phyloP scores from a whole-genome alignment of 2,888 invertebrate genomes.

The Hofmannophila pseudospretella region DNA sequence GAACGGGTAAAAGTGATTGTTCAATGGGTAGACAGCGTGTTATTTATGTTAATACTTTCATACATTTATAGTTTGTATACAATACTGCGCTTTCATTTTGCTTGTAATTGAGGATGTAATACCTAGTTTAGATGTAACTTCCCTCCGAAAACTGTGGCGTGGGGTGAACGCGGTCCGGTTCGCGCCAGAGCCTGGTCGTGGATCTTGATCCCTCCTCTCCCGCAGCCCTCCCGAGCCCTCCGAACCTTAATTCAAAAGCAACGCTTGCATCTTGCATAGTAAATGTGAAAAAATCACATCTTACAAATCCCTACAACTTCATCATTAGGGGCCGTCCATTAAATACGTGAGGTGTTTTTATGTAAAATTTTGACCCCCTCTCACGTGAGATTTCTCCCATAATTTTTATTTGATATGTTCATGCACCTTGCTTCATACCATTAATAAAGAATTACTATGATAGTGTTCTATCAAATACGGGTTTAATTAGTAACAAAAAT shows the following conservation, averaged over 20 bases:
- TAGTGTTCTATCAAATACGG: no score
- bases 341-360: no score
- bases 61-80: constrained; percentile 22
- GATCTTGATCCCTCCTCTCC: constrained; percentile 59
- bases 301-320: constrained; percentile 2
- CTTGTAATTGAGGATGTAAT: neutral
- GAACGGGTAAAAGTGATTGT: constrained; percentile 7
- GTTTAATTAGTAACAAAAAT: no score
- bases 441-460: no score
- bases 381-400: no score
- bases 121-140: constrained; percentile 8
- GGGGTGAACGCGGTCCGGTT: constrained; percentile 41
- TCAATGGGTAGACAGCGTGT: constrained; percentile 23
- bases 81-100: constrained; percentile 25
- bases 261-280: constrained; percentile 39
- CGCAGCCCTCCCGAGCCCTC: constrained; percentile 39
- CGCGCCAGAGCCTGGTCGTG: constrained; percentile 45
- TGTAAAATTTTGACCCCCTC: no score
- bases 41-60: constrained; percentile 31
- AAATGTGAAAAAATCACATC: constrained; percentile 19
- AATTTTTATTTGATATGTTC: no score
- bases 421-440: no score
- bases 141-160: constrained; percentile 27
- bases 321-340: no score
- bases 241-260: constrained; percentile 53